Evolutionary conservation across 2,113 vertebrate genomes (phyloP).

Genomic region (Catharus minimus): DNA sequence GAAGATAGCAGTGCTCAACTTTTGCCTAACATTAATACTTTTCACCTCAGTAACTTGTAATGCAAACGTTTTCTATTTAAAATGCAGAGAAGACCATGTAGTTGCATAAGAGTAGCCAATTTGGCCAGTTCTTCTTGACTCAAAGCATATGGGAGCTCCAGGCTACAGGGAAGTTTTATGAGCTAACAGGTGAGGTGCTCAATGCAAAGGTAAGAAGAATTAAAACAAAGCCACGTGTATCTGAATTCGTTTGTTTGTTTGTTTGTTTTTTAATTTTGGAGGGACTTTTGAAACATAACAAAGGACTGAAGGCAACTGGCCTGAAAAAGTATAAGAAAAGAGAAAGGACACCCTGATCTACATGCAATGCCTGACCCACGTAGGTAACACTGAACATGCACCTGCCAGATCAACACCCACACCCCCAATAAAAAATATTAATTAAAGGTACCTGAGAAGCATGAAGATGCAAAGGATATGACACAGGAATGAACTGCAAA

Average conservation of each 20-base stretch:
- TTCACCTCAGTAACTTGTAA: neutral
- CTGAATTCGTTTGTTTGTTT: neutral
- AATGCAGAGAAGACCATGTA: neutral
- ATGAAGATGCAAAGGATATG: neutral
- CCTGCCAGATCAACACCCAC: neutral
- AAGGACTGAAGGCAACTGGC: neutral
- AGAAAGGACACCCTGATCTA: neutral
- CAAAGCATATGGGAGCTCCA: neutral
- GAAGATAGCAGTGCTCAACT: neutral
- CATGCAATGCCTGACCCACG: neutral
- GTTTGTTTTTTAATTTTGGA: neutral
- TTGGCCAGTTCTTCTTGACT: neutral
- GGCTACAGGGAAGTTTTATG: neutral
- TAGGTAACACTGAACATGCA: neutral
- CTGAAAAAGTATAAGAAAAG: neutral
- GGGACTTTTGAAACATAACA: neutral
- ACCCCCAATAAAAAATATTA: neutral
- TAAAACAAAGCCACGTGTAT: neutral
- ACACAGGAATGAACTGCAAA: neutral
- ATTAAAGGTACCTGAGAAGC: neutral
- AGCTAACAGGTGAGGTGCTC: neutral
- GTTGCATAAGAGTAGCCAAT: neutral
- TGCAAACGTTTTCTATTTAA: neutral
- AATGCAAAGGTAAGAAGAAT: neutral
- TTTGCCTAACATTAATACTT: neutral